Base-by-base conservation (phyloP, 2,113 vertebrate genomes). In the Hippocampus guttulatus region DNA sequence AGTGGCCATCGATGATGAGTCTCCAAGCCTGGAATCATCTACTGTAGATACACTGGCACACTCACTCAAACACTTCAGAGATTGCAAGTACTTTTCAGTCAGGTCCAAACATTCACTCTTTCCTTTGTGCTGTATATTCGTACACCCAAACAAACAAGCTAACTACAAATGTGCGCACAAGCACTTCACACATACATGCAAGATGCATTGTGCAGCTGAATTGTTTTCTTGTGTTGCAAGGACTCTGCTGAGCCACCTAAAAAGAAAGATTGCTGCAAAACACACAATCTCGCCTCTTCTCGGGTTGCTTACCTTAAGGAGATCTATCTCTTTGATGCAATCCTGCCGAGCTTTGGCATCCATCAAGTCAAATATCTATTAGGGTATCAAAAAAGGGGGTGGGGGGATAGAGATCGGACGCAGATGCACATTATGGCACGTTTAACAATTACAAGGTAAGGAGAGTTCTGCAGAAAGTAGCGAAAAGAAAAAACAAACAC, bases 241-340 rank as follows among this genome's bases (percentile, higher is more conserved):
- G 91, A 91, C 88, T 92, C 90, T 81, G 91, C 90, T 89, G 89
- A 91, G 90, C 90, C 90, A 90, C 88, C 88, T 86, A 88, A 88
- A 91, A 85, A 92, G 91, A 64, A 87, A 90, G 83, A 92, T 89
- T 84, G 67, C 83, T 73, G 86, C 81, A 75, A 86, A 90, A 82
- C 90, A 85, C 80, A 79, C 85, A 69, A 86, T 88, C 89, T 90
- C 85, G 33, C 84, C 85, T 80, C 80, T 84, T 81, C 88, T 89
- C 85, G 87, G 86, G 89, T 89, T 89, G 88, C 91, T 95, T 97
- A 99, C 97, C 96, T 99, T 98, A 81, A 99, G 96, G 90, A 99
- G 97, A 93, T 99, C 97, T 92, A 98, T 99, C 93, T 98, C 96
- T 95, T 98, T 99, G 93, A 99, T 98, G 93, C 97, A 99, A 91